Evolutionary conservation across 2,113 vertebrate species (phyloP), one percentile per base, ranked within the genome.

Genomic region (Lagopus muta): DNA sequence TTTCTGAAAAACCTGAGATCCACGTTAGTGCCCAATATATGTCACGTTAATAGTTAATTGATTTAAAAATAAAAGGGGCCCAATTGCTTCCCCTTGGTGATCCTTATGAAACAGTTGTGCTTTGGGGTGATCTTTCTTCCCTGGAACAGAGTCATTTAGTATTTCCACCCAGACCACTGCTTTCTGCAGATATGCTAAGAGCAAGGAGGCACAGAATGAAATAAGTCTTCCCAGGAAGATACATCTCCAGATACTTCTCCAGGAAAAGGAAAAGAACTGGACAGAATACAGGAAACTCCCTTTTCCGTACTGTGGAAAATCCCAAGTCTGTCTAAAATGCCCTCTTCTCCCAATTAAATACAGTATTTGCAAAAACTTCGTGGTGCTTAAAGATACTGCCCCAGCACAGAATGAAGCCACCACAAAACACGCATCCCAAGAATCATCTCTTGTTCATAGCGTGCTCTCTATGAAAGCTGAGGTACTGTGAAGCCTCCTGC

Each of bases 151-250:
- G 34, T 65, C 50, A 80, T 55, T 60, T 50, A 38, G 12, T 52
- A 74, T 80, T 91, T 92, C 91, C 78, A 91, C 42, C 91, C 60
- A 71, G 61, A 57, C 64, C 72, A 80, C 28, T 67, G 27, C 25
- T 88, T 91, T 87, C 83, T 89, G 67, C 55, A 92, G 87, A 64
- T 80, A 80, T 27, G 43, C 60, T 80, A 95, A 75, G 60, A 54
- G 80, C 34, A 86, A 84, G 64, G 43, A 81, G 52, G 55, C 38
- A 90, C 7, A 64, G 67, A 64, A 82, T 62, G 91, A 92, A 94
- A 93, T 55, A 87, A 95, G 82, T 34, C 45, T 25, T 77, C n/a
- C 0, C 1, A 89, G 66, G 28, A 94, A 93, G 58, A 76, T 24
- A 75, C 7, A 87, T 38, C 11, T 87, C 17, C 67, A 76, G 58